These are phyloP conservation scores for Pachydiplax longipennis DNA, from an alignment of 2,888 invertebrate species.

Conservation along the genomic window DNA sequence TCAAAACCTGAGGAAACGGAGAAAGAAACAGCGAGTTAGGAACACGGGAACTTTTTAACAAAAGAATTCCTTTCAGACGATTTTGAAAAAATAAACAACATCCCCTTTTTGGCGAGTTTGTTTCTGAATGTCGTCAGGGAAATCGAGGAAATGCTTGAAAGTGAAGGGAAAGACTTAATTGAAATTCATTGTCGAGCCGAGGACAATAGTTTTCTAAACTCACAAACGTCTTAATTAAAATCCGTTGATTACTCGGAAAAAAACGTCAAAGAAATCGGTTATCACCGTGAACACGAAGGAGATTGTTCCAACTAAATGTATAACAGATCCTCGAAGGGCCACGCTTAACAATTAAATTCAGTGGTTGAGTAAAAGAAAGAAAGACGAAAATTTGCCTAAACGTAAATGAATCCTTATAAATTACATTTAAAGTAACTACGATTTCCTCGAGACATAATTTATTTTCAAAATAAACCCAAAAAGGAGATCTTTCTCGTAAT, in stretches of 20 bases:
- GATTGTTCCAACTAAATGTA: neutral
- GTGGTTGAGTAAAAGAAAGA: too few relatives aligned
- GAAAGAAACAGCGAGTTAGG: neutral
- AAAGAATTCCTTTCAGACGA: neutral
- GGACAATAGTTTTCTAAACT: constrained; percentile 19
- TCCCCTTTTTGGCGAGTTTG: neutral
- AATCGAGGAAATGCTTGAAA: neutral
- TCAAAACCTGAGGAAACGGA: neutral
- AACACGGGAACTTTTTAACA: neutral
- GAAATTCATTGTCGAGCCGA: constrained; percentile 23
- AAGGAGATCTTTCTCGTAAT: too few relatives aligned
- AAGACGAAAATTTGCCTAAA: too few relatives aligned
- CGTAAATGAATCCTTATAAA: too few relatives aligned
- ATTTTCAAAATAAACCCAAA: too few relatives aligned
- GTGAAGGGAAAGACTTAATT: neutral
- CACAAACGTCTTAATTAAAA: constrained; percentile 34
- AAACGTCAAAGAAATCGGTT: neutral
- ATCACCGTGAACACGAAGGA: neutral
- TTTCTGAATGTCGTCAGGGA: neutral
- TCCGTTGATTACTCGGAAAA: neutral
- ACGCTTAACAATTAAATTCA: neutral
- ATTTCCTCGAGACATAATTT: too few relatives aligned
- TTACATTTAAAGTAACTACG: too few relatives aligned
- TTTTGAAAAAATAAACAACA: neutral
- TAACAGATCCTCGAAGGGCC: neutral